Evolutionary conservation across 1,140 invertebrate genomes (phyloP).

Genomic region (Drosophila malerkotliana): DNA sequence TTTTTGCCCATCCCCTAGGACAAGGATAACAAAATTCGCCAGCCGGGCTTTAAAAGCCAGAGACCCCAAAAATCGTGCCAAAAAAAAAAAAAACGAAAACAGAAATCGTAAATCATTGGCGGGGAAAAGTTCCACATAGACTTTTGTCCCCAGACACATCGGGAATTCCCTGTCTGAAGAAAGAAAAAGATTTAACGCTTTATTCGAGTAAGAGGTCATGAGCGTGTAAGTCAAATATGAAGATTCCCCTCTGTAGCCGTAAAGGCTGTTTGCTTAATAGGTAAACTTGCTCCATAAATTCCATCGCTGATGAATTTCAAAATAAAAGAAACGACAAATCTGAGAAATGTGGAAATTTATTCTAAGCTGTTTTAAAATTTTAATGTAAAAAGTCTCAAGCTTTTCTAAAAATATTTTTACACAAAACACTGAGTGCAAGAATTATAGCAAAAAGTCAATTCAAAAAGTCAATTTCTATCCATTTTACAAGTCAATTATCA

Average conservation of each 20-base stretch:
- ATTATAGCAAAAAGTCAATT: neutral
- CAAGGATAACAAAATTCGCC: neutral
- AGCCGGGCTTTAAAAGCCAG: conserved; percentile 14
- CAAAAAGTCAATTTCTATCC: neutral
- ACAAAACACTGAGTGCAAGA: neutral
- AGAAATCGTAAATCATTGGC: conserved; percentile 46
- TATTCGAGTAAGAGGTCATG: conserved; percentile 37
- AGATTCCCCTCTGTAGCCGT: conserved; percentile 12
- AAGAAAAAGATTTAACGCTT: conserved; percentile 36
- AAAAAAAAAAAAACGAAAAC: conserved; percentile 1
- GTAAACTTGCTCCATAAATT: conserved; percentile 22
- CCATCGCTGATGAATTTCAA: neutral
- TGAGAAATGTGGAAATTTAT: conserved; percentile 7
- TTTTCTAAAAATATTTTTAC: no score
- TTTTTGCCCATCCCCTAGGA: conserved; percentile 9
- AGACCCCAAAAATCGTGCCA: conserved; percentile 13
- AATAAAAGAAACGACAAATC: conserved; percentile 15
- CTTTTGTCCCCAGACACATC: conserved; percentile 19
- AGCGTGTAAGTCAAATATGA: conserved; percentile 41
- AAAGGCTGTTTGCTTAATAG: conserved; percentile 31
- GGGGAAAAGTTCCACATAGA: conserved; percentile 20
- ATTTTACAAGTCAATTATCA: conserved; percentile 8
- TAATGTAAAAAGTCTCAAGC: neutral
- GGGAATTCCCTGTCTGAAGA: conserved; percentile 37
- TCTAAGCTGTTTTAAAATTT: neutral